phyloP scores from a whole-genome alignment of 2,113 vertebrate species.

The Mesoclemmys tuberculata region DNA sequence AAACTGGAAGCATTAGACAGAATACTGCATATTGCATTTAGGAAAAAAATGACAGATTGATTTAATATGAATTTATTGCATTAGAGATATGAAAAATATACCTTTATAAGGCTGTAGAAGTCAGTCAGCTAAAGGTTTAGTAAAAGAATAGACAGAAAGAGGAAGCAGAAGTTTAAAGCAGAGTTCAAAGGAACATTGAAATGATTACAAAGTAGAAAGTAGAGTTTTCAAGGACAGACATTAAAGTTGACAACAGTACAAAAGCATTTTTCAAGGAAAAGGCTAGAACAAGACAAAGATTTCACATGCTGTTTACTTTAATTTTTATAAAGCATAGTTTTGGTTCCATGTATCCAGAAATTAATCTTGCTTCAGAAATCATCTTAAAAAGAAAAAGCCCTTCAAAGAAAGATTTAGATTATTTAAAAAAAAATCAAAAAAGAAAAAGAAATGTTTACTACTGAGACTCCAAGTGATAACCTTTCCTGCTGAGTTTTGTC shows the following conservation, averaged over 20 bases:
- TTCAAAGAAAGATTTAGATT: not conserved
- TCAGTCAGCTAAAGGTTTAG: slow-evolving; percentile 76
- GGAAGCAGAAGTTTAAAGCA: slow-evolving; percentile 77
- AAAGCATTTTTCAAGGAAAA: slow-evolving; percentile 55
- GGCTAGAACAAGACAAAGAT: slow-evolving; percentile 9
- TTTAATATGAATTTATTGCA: slow-evolving; percentile 32
- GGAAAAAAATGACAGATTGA: not conserved
- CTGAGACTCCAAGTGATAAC: not conserved
- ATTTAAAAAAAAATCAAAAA: not conserved
- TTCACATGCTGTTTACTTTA: not conserved
- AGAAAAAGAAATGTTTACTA: not conserved
- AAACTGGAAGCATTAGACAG: not conserved
- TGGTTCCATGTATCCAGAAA: not conserved
- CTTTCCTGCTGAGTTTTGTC: not conserved
- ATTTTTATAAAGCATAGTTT: not conserved
- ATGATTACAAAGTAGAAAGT: slow-evolving; percentile 69
- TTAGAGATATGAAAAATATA: slow-evolving; percentile 69
- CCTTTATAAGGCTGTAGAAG: slow-evolving; percentile 80
- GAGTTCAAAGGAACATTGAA: slow-evolving; percentile 73
- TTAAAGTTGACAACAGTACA: slow-evolving; percentile 15
- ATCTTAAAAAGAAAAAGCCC: not conserved
- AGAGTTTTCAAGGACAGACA: slow-evolving; percentile 60
- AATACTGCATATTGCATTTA: not conserved
- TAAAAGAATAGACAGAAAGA: slow-evolving; percentile 73
- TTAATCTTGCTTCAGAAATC: not conserved